Evolutionary conservation across 2,113 vertebrate genomes (phyloP), one percentile per base, ranked within the genome.

Genomic region (Sigmodon hispidus): DNA sequence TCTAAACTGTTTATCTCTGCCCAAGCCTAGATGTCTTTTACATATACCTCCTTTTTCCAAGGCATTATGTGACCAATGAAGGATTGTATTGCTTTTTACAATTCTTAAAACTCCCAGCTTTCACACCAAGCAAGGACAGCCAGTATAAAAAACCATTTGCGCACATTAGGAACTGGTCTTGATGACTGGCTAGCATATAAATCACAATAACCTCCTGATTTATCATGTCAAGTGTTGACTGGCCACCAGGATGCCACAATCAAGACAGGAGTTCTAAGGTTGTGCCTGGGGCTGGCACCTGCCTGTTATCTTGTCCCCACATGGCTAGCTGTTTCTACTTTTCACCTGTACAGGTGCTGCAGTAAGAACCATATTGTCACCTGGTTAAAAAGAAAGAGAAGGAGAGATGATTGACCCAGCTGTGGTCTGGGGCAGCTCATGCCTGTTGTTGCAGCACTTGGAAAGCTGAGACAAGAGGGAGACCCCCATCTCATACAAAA

Each of bases 221-320:
- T 31, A 24, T 24, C 29, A 69, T 48, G 48, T 31, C 50, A 81
- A 50, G 43, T 85, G 50, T 65, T 89, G n/a, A 43, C 0, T 81
- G 36, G 73, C 45, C 36, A 43, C 19, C 11, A 55, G 40, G 17
- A 13, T 19, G 45, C 75, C 45, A 40, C 31, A 0, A 0, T 1
- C 75, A 11, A 2, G 43, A 45, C 55, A 12, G 0, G 1, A 55
- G 5, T 4, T 21, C 40, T 55, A 22, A 21, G 3, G 5, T 24
- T 72, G 15, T 4, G 7, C 22, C 10, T 13, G 29, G 7, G n/a
- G 5, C 4, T 22, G 24, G 31, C 1, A 5, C 55, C 61, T 31
- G 31, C 29, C 50, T 75, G 12, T 55, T 34, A 29, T 29, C 55
- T 88, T 52, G 70, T 45, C 13, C 29, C 29, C 15, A 34, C 0